Base-by-base conservation (phyloP, 2,797 vertebrate species). In the Chaunax sp. region DNA sequence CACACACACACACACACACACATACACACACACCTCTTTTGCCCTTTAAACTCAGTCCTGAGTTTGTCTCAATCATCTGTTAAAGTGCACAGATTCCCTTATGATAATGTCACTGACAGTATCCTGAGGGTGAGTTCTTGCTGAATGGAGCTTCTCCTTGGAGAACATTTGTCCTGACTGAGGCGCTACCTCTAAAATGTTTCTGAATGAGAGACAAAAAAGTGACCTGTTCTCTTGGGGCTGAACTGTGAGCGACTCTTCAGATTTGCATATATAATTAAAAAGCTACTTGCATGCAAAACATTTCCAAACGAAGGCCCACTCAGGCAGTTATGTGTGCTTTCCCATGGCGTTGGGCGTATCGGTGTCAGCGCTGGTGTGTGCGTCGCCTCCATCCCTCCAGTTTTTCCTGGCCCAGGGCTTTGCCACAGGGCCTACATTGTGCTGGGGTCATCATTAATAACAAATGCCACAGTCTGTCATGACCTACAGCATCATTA, bases 381-480 rank as follows among this genome's bases (percentile, higher is more conserved):
- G 38, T 44, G 28, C 64, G 30, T 66, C 44, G 15, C 47, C 28
- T 78, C 51, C 46, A 41, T 71, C 59, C 60, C 62, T 50, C 58
- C 61, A 22, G 46, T 72, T 86, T 83, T 90, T 89, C 81, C 76
- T 71, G 4, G 81, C 92, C 83, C 13, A 15, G 55, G 89, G 92
- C 83, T 74, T 25, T 14, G 82, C 89, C 35, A 22, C 61, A 6
- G 76, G 86, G 57, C 58, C 55, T 14, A 69, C 67, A 80, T 83
- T 66, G 75, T 68, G 66, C 71, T 59, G 64, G 86, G 90, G 91
- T 92, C 90, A 86, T 80, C 78, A 89, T 93, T 90, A 94, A 94
- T 94, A 94, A 91, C 85, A 92, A 90, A 94, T 93, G 89, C 77
- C 89, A 88, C 91, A 88, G 78, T 93, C 93, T 93, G 93, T 87